Evolutionary conservation across 2,888 invertebrate species (phyloP).

Genomic region (Temnothorax unifasciatus): DNA sequence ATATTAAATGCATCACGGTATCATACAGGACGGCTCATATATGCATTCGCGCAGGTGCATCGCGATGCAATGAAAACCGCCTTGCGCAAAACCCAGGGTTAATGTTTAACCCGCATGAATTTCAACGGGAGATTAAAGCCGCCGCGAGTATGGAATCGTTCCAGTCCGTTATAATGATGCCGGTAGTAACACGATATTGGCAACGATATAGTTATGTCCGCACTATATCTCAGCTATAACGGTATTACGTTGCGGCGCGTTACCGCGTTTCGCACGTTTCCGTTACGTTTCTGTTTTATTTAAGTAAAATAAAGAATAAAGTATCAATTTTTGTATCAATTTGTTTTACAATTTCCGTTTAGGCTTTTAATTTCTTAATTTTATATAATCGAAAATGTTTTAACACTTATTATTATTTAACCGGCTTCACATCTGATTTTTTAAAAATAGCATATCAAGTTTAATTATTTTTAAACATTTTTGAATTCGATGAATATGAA

Average conservation of each 20-base stretch:
- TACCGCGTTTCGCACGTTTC: not conserved
- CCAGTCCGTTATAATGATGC: conserved; percentile 37
- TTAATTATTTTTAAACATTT: not conserved
- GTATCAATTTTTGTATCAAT: not conserved
- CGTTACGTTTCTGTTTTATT: not conserved
- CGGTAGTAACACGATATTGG: conserved; percentile 43
- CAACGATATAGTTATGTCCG: conserved; percentile 26
- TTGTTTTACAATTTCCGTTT: not conserved
- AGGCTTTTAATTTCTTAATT: not conserved
- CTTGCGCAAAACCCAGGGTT: conserved; percentile 42
- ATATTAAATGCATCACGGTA: conserved; percentile 51
- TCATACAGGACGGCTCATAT: conserved; percentile 20
- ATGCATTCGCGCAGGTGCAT: conserved; percentile 26
- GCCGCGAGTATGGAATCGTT: conserved; percentile 32
- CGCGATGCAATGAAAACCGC: conserved; percentile 24
- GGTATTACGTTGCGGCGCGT: conserved; percentile 14
- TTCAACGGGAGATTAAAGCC: conserved; percentile 47
- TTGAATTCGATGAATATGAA: not conserved
- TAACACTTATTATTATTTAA: not conserved
- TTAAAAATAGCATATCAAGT: not conserved
- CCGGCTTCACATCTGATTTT: not conserved
- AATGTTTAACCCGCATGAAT: conserved; percentile 47
- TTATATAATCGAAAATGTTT: not conserved
- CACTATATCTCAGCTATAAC: conserved; percentile 18
- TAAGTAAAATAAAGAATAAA: not conserved